Base-by-base conservation (phyloP, 2,113 vertebrate species). In the Anas platyrhynchos region DNA sequence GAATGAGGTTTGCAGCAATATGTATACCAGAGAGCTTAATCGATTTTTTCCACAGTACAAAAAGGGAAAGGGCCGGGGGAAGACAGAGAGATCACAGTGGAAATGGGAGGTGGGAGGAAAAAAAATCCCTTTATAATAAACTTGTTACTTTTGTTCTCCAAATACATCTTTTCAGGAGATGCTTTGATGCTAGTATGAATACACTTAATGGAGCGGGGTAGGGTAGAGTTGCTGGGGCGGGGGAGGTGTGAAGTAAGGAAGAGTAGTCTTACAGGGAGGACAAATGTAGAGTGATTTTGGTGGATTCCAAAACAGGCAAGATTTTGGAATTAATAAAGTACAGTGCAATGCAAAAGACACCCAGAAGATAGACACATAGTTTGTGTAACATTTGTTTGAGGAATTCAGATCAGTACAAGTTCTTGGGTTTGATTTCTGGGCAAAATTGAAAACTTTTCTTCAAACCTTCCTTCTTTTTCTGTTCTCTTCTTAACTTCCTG, bases 31-130 rank as follows among this genome's bases (percentile, higher is more conserved):
- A 88, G 94, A 96, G 85, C 82, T 96, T 97, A 96, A 97, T 97
- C 56, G n/a, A 91, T 97, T 98, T 96, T 97, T 97, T 97, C 92
- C 96, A 96, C 91, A 83, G 54, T 89, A 95, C 93, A 93, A 90
- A 97, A 94, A 96, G 76, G 83, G 89, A 80, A 54, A 76, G 34
- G 8, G n/a, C 12, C n/a, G 22, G 17, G 62, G 74, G 23, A 82
- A 88, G 77, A 83, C 75, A 86, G 89, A 85, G 17, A 6, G 25
- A 75, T 89, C 83, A 43, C 89, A 80, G 88, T 89, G 62, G 36
- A 81, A 67, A 67, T 36, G 76, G 65, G 69, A 90, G 83, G 59
- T 91, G 46, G 48, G 26, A 80, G 46, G 22, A 62, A 63, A 81
- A 80, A 76, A 91, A 78, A 83, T 58, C 58, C 50, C 22, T 93